These are phyloP conservation scores for Syngnathus floridae DNA, from an alignment of 2,113 vertebrate species.

Conservation along the genomic window DNA sequence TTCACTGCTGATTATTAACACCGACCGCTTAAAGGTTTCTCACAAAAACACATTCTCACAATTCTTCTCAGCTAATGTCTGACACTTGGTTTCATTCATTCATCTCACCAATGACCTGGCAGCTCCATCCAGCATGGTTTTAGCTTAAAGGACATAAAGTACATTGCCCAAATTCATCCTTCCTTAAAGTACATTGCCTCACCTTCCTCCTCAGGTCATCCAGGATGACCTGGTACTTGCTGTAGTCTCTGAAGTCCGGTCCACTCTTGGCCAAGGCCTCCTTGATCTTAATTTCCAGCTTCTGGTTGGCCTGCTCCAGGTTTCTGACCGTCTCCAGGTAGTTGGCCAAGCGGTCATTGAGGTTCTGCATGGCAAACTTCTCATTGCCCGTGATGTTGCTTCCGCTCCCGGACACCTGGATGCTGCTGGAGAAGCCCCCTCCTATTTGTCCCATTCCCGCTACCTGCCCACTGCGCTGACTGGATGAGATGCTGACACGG, in stretches of 20 bases:
- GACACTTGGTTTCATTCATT: constrained; percentile 17
- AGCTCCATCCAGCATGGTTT: not conserved
- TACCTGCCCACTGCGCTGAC: constrained; percentile 33
- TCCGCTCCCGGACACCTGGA: constrained; percentile 57
- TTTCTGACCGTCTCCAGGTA: constrained; percentile 74
- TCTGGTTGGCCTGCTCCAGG: constrained; percentile 74
- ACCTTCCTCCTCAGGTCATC: constrained; percentile 75
- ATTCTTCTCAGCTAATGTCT: constrained; percentile 7
- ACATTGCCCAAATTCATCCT: constrained; percentile 9
- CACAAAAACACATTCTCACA: not conserved
- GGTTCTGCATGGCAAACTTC: constrained; percentile 77
- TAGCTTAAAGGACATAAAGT: not conserved
- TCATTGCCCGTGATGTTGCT: constrained; percentile 73
- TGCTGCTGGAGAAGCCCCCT: constrained; percentile 51
- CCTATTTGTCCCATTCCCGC: constrained; percentile 30
- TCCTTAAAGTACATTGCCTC: constrained; percentile 11
- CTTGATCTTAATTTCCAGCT: constrained; percentile 73
- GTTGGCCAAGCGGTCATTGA: constrained; percentile 73
- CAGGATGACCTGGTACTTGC: constrained; percentile 70
- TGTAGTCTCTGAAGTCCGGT: constrained; percentile 72
- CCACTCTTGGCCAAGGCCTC: constrained; percentile 73
- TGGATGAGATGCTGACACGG: constrained; percentile 56
- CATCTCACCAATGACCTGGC: not conserved
- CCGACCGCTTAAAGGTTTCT: not conserved
- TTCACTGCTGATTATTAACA: constrained; percentile 2